Percentiles rank a stretch among this genome's conserved stretches.
Conservation (phyloP, 2,113 vertebrate species). For the Neotragus moschatus region DNA sequence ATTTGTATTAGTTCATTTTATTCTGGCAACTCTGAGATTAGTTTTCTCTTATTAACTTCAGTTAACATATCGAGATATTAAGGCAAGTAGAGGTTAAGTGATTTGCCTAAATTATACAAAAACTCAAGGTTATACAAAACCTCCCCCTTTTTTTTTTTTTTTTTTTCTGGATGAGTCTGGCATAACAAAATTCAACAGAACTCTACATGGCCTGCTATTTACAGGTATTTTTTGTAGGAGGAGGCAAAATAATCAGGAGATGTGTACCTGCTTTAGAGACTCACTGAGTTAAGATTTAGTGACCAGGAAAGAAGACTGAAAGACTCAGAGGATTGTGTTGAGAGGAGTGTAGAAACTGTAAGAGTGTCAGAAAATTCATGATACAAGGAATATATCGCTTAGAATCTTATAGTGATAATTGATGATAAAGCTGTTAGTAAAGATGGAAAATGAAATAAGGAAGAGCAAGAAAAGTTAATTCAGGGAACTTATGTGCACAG, state of each 20-base stretch:
- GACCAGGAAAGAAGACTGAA: neutral
- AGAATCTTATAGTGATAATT: neutral
- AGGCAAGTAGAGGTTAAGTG: slow-evolving; percentile 22
- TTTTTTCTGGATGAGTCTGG: neutral
- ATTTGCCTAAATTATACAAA: slow-evolving; percentile 32
- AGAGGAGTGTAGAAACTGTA: neutral
- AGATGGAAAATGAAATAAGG: neutral
- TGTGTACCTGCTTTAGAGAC: neutral
- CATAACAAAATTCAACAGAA: neutral
- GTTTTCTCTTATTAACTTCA: slow-evolving; percentile 45
- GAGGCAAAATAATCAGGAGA: neutral
- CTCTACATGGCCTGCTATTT: neutral
- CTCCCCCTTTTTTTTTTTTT: neutral
- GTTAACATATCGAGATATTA: slow-evolving; percentile 6
- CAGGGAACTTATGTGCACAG: neutral
- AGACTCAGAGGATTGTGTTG: neutral
- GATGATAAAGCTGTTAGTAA: neutral
- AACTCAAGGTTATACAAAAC: neutral
- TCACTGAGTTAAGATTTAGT: neutral
- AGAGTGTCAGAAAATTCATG: neutral
- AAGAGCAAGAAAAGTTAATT: neutral
- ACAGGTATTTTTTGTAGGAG: neutral
- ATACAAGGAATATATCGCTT: neutral
- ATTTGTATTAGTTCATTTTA: slow-evolving; percentile 42
- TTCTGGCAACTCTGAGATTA: slow-evolving; percentile 8